Evolutionary conservation across 2,113 vertebrate species (phyloP).

Genomic region (Glaucomys volans): DNA sequence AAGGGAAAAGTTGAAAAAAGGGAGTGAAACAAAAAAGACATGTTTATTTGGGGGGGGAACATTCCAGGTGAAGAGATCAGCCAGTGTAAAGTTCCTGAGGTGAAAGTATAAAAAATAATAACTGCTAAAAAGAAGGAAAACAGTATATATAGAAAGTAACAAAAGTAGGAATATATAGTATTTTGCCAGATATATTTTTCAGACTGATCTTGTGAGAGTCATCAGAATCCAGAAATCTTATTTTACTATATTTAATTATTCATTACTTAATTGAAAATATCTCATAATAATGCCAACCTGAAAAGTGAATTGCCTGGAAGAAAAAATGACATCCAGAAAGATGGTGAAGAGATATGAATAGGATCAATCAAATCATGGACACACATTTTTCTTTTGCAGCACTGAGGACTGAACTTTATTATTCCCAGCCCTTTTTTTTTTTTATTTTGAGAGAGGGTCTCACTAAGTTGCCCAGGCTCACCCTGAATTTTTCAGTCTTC

Average conservation of each 20-base stretch:
- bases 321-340: background rate
- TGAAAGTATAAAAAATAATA: background rate
- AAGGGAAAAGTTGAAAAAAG: background rate
- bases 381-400: background rate
- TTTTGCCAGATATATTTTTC: background rate
- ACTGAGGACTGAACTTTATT: no score
- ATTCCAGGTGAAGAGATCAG: background rate
- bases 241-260: slow-evolving; percentile 29
- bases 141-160: background rate
- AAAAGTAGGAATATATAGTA: background rate
- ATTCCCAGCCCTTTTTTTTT: no score
- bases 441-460: no score
- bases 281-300: background rate
- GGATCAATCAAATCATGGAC: background rate
- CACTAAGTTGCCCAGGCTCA: no score
- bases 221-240: background rate
- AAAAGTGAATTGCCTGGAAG: background rate
- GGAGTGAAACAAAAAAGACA: background rate
- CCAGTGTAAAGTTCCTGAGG: background rate
- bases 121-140: background rate
- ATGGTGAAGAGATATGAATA: background rate
- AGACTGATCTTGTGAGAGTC: background rate
- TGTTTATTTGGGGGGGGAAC: background rate
- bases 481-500: no score
- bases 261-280: slow-evolving; percentile 20